Base-by-base conservation (phyloP, 2,113 vertebrate species). In the Notothenia coriiceps region DNA sequence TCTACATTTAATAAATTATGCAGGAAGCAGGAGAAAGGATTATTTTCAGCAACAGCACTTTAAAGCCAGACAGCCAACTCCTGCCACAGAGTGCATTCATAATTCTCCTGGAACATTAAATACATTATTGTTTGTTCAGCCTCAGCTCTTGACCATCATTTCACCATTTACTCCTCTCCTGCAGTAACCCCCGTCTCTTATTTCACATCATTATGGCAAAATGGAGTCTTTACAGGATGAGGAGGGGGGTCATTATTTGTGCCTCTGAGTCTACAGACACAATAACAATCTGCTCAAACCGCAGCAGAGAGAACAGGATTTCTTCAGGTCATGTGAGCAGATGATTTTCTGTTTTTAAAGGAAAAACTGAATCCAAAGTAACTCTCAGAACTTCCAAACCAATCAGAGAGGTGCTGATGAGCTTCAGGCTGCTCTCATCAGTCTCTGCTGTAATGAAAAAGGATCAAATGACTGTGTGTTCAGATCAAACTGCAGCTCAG, bases 1-100 rank as follows among this genome's bases (percentile, higher is more conserved):
- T 55, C 57, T 51, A 82, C 51, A 83, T 72, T 52, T 74, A 33
- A 88, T 89, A 18, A 56, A 92, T 88, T 77, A 90, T 80, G 46
- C 73, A 91, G 57, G 40, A 72, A 70, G 46, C 0, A 12, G 66
- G 66, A 63, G n/a, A 44, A 63, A 22, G 3, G 1, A 54, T 83
- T 35, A 35, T 63, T 70, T 73, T 74, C 50, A 75, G 62, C 29
- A 67, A 64, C 25, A 64, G 67, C 69, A 65, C 46, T 65, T 60
- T 61, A 7, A 57, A 35, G 46, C 40, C 35, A 69, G 59, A 63
- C 67, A 63, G 40, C 52, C 74, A 71, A 80, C 46, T 75, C 44
- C 44, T 55, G 44, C 46, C 25, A 47, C 60, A 71, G 56, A 77
- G 52, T 65, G 47, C 77, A 83, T 80, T 56, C 62, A 80, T 78